Conservation (phyloP, 2,797 vertebrate species). For the Sebastes umbrosus region DNA sequence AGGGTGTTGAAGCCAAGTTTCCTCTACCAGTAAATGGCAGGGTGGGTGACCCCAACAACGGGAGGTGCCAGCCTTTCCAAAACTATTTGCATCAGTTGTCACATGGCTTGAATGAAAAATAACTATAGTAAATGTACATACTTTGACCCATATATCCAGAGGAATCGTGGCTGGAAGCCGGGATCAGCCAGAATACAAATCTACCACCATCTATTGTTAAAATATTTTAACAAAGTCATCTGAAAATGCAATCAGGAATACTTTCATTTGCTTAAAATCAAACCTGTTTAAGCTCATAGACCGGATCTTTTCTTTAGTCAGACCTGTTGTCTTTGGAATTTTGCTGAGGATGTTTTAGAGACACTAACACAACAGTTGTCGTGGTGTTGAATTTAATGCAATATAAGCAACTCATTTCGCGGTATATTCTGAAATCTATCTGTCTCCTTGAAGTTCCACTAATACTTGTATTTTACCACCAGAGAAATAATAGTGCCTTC, state of each 20-base stretch:
- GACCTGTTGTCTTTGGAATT: background rate
- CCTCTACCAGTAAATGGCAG: too few species aligned
- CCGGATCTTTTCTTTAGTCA: too few species aligned
- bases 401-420: background rate
- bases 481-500: background rate
- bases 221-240: too few species aligned
- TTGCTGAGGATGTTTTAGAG: background rate
- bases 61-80: background rate
- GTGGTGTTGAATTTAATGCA: background rate
- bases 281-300: too few species aligned
- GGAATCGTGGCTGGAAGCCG: background rate
- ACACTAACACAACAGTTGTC: background rate
- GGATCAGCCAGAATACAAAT: background rate
- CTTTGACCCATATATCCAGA: background rate
- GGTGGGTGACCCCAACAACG: too few species aligned
- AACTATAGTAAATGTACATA: background rate
- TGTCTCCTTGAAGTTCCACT: background rate
- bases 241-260: too few species aligned
- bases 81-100: constrained; percentile 11
- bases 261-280: too few species aligned
- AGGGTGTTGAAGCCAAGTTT: too few species aligned
- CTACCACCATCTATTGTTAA: background rate
- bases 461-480: too few species aligned
- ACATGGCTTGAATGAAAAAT: background rate
- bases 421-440: background rate